Evolutionary conservation across 2,888 invertebrate genomes (phyloP).

Genomic region (Cephonodes hylas): DNA sequence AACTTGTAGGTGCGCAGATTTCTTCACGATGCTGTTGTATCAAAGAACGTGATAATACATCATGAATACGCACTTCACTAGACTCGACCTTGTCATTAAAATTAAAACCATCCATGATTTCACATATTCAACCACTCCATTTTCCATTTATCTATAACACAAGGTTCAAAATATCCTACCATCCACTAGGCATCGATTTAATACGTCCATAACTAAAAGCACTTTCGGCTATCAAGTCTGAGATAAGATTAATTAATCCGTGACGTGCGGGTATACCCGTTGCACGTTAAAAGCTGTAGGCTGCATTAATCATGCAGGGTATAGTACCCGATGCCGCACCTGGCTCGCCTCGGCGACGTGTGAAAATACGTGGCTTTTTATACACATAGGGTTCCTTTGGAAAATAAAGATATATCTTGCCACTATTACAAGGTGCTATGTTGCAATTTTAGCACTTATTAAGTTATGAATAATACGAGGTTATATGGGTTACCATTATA

Average conservation of each 20-base stretch:
- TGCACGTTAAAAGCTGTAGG: neutral
- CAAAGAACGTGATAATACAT: too few species aligned
- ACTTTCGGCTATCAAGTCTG: conserved; percentile 3
- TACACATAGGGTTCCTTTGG: neutral
- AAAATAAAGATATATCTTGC: neutral
- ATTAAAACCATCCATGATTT: neutral
- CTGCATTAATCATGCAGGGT: conserved; percentile 3
- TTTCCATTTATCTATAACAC: too few species aligned
- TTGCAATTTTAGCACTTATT: too few species aligned
- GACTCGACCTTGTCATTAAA: too few species aligned
- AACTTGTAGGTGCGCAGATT: too few species aligned
- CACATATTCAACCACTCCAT: too few species aligned
- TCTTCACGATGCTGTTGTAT: too few species aligned
- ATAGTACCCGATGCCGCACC: neutral
- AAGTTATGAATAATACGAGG: too few species aligned
- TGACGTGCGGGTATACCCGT: neutral
- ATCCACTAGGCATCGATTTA: neutral
- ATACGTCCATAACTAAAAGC: neutral
- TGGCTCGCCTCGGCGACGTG: neutral
- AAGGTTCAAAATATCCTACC: too few species aligned
- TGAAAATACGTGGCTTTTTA: neutral
- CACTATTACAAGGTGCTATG: too few species aligned
- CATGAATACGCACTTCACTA: too few species aligned
- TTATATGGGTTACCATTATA: too few species aligned
- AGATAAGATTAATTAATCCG: conserved; percentile 10